These are phyloP conservation scores for Microplitis demolitor DNA, from an alignment of 1,140 invertebrate species.

Conservation along the genomic window DNA sequence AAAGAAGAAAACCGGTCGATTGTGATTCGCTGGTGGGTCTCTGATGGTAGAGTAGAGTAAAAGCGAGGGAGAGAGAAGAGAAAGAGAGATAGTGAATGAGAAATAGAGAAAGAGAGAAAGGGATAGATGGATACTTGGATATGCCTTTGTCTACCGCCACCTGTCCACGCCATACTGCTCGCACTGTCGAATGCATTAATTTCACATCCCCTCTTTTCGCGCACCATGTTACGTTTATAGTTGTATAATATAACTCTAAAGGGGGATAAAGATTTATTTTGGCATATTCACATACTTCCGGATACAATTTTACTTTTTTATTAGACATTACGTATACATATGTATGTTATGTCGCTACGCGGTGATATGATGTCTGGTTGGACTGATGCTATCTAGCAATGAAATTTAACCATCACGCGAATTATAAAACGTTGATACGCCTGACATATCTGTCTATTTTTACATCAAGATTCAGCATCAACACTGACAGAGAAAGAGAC, in stretches of 20 bases:
- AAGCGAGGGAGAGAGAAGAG: neutral
- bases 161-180: conserved; percentile 26
- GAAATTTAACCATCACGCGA: no score
- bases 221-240: neutral
- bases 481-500: no score
- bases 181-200: conserved; percentile 22
- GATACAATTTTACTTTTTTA: neutral
- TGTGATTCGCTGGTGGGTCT: conserved; percentile 18
- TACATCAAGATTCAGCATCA: no score
- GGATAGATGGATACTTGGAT: conserved; percentile 24
- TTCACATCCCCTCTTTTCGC: neutral
- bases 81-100: neutral
- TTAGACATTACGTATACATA: no score
- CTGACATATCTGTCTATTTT: no score
- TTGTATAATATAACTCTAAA: neutral
- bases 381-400: no score
- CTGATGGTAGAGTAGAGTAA: neutral
- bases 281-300: conserved; percentile 5
- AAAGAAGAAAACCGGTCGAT: conserved; percentile 28
- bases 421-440: no score
- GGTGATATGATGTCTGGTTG: no score
- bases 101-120: neutral
- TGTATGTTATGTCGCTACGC: no score
- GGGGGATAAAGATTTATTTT: conserved; percentile 5
- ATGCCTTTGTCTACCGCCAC: conserved; percentile 26